phyloP scores from a whole-genome alignment of 2,113 vertebrate genomes.

The Petrocephalus microphthalmus region DNA sequence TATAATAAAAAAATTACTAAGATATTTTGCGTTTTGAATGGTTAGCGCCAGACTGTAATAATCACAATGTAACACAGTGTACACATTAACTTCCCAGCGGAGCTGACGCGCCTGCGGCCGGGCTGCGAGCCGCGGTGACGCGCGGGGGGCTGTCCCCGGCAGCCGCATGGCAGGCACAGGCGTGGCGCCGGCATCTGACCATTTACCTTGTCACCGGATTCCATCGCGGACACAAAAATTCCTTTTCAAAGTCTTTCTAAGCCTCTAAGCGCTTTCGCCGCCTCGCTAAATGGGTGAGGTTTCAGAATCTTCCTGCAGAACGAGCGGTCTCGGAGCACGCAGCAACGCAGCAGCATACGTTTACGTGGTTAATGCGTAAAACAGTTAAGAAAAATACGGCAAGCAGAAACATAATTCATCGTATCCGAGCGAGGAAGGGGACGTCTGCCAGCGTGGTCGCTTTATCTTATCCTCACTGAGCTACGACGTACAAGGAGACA shows the following conservation, averaged over 20 bases:
- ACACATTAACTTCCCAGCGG: neutral
- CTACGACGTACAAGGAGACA: neutral
- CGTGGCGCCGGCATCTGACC: neutral
- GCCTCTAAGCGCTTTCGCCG: neutral
- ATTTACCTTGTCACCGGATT: conserved; percentile 17
- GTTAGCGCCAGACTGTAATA: neutral
- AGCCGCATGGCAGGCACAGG: neutral
- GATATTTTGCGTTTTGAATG: too few species aligned
- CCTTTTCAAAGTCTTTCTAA: neutral
- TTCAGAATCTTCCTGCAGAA: neutral
- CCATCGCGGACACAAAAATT: conserved; percentile 5
- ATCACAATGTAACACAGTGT: neutral
- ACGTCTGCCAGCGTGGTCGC: neutral
- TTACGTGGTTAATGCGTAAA: neutral
- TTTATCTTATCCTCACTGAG: neutral
- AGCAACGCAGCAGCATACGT: neutral
- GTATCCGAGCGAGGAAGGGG: neutral
- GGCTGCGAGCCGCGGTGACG: neutral
- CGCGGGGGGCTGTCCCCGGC: neutral
- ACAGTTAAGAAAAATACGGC: neutral
- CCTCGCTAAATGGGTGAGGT: neutral
- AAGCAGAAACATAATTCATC: neutral
- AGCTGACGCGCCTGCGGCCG: neutral
- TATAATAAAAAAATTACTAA: neutral
- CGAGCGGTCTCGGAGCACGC: neutral